A percentile compares a stretch with the other conserved stretches of the same genome.
Evolutionary conservation across 1,140 invertebrate genomes (phyloP).

Genomic region (Drosophila parvula): DNA sequence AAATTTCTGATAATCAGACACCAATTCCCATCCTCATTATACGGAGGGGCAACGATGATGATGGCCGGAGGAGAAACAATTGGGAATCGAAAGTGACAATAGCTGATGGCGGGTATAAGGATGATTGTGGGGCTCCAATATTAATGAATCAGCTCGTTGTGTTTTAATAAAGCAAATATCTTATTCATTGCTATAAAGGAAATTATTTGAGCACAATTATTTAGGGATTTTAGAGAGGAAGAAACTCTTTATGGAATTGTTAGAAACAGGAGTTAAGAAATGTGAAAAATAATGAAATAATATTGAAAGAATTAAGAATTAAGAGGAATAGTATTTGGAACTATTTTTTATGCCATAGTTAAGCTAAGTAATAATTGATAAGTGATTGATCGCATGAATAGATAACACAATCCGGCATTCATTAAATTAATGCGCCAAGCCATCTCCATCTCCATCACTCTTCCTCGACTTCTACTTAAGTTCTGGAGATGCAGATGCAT

Average conservation of each 20-base stretch:
- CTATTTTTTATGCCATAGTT: too few species aligned
- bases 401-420: conserved; percentile 38
- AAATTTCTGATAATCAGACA: conserved; percentile 75
- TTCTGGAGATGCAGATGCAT: conserved; percentile 25
- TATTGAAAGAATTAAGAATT: too few species aligned
- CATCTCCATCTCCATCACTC: conserved; percentile 41
- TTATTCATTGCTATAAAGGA: neutral
- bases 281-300: too few species aligned
- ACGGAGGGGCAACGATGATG: conserved; percentile 12
- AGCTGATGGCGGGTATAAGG: neutral
- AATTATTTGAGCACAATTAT: neutral
- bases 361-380: conserved; percentile 6
- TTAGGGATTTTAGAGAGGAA: too few species aligned
- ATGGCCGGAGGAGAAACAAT: neutral
- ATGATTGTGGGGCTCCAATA: neutral
- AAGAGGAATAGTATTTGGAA: too few species aligned
- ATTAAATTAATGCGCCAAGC: conserved; percentile 34
- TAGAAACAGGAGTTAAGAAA: too few species aligned
- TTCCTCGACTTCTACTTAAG: conserved; percentile 9
- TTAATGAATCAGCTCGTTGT: conserved; percentile 12
- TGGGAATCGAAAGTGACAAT: conserved; percentile 14
- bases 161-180: conserved; percentile 6
- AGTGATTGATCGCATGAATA: conserved; percentile 37
- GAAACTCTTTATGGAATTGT: too few species aligned
- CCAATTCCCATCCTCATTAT: conserved; percentile 50